Evolutionary conservation across 2,113 vertebrate genomes (phyloP), one percentile per base, ranked within the genome.

Genomic region (Micromys minutus): DNA sequence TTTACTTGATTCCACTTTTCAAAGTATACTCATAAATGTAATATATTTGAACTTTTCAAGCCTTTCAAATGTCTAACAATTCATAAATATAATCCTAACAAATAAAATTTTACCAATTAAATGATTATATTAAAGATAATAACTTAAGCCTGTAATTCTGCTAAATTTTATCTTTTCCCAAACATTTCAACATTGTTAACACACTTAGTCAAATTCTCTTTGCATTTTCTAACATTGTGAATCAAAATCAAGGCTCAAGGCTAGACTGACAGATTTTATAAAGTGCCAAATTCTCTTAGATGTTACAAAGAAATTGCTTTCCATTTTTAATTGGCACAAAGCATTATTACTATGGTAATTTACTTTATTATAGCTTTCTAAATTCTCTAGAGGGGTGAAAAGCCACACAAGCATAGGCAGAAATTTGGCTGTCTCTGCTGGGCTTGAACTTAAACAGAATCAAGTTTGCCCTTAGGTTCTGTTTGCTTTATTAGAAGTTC

Each of bases 91-190:
- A 94, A 91, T 87, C 63, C 63, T 95, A 94, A 86, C 72, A 93
- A 97, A 96, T 22, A 94, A 95, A 97, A 95, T 93, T 71, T 1
- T 96, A 36, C 50, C 79, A 63, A 34, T 93, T 96, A 90, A 93
- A 87, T 93, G 67, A 84, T 50, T 86, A 36, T 65, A 34, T 11
- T 87, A n/a, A 94, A 93, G 81, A 92, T 86, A 94, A 91, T 91
- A 94, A 85, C 69, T 90, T 94, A 86, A 94, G 57, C 34, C 71
- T 72, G 11, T 59, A 93, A 72, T 39, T 96, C 87, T 91, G 50
- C 81, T 95, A 71, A 91, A 57, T 88, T 92, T 90, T 52, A 45
- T 87, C 36, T 92, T 90, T 71, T 91, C 50, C 76, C 55, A 95
- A 92, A 95, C 24, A 97, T 92, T 94, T 92, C 55, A 95, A 91